phyloP scores from a whole-genome alignment of 2,888 invertebrate genomes.

The Dynastes tityus region DNA sequence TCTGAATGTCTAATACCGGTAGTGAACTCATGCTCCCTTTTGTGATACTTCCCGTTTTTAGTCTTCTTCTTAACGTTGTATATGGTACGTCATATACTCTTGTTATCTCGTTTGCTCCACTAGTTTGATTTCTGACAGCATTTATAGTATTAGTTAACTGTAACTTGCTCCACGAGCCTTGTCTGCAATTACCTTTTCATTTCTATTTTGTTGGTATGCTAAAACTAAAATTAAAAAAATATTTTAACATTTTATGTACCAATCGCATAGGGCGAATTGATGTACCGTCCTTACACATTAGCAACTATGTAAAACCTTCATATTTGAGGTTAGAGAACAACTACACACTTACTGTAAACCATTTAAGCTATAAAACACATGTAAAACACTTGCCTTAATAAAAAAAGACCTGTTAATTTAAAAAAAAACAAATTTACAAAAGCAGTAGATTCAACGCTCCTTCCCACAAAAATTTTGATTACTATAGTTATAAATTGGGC shows the following conservation, averaged over 20 bases:
- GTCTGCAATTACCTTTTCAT: neutral
- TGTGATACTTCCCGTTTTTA: neutral
- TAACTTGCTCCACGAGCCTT: neutral
- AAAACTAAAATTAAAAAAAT: neutral
- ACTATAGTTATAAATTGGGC: too few relatives aligned
- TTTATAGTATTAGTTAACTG: neutral
- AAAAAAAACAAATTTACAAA: too few relatives aligned
- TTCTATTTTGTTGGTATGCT: neutral
- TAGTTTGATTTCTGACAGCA: constrained; percentile 1
- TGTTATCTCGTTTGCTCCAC: neutral
- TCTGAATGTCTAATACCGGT: neutral
- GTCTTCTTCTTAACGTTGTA: neutral
- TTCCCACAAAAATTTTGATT: too few relatives aligned
- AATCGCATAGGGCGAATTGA: neutral
- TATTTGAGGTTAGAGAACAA: neutral
- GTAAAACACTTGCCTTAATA: too few relatives aligned
- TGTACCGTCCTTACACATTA: neutral
- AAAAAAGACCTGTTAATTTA: too few relatives aligned
- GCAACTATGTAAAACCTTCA: neutral
- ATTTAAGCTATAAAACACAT: too few relatives aligned
- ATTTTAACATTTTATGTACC: neutral
- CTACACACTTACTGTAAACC: neutral
- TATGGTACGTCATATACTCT: neutral
- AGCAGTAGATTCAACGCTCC: too few relatives aligned
- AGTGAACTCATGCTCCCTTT: neutral